Percentiles rank a stretch among this genome's conserved stretches.
These are phyloP conservation scores for Lordiphosa stackelbergi DNA, from an alignment of 1,140 invertebrate species.

Conservation along the genomic window DNA sequence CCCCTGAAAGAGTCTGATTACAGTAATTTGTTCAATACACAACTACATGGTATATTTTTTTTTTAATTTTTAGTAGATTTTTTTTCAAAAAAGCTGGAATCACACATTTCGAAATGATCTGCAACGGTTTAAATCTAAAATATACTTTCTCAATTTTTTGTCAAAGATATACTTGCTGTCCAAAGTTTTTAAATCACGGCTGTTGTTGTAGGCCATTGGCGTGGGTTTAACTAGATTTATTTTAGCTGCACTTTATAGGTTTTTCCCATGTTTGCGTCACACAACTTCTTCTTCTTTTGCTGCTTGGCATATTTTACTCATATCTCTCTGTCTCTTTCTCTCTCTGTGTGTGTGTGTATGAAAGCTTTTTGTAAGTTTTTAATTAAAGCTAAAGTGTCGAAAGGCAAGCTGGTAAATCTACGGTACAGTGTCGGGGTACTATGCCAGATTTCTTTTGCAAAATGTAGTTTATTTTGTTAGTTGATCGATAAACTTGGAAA, in stretches of 20 bases:
- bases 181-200: too few species aligned
- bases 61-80: too few species aligned
- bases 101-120: constrained; percentile 31
- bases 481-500: constrained; percentile 64
- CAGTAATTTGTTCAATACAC: too few species aligned
- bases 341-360: constrained; percentile 13
- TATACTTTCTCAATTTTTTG: too few species aligned
- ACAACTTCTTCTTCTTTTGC: constrained; percentile 15
- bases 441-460: constrained; percentile 40
- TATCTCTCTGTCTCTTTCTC: constrained; percentile 28
- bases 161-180: too few species aligned
- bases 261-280: constrained; percentile 16
- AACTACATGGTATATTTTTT: too few species aligned
- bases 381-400: constrained; percentile 73
- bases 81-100: too few species aligned
- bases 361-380: constrained; percentile 64
- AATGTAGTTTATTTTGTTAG: constrained; percentile 52
- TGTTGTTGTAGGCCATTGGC: too few species aligned
- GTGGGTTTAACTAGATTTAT: constrained; percentile 39
- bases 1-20: too few species aligned
- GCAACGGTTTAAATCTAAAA: neutral
- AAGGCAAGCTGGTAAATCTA: constrained; percentile 40
- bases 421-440: constrained; percentile 6
- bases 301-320: constrained; percentile 62
- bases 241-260: constrained; percentile 56